Conservation (phyloP, 2,888 invertebrate genomes). For the Chalcosyrphus nemorum region DNA sequence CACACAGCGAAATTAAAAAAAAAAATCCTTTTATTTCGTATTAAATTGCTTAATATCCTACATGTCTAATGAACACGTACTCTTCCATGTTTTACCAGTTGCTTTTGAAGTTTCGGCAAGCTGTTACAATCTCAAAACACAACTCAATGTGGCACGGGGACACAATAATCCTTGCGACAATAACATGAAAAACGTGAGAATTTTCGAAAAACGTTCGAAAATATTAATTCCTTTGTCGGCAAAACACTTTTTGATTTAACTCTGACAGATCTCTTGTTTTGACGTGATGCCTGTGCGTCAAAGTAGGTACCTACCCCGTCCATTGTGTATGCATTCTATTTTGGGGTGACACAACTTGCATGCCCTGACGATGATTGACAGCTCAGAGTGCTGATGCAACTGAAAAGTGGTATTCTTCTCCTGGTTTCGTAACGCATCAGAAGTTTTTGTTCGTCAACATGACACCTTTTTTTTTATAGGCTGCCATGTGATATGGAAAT, state of each 20-base stretch:
- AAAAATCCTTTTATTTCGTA: neutral
- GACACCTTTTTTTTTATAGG: conserved; percentile 68
- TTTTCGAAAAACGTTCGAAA: conserved; percentile 75
- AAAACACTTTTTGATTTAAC: conserved; percentile 56
- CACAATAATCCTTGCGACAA: conserved; percentile 73
- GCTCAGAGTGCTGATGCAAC: conserved; percentile 78
- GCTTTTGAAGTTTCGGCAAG: conserved; percentile 50
- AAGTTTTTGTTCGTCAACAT: conserved; percentile 46
- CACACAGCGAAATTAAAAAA: no score
- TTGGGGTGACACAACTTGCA: conserved; percentile 63
- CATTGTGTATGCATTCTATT: conserved; percentile 59
- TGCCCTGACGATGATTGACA: conserved; percentile 79
- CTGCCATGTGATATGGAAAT: conserved; percentile 72
- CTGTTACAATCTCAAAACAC: conserved; percentile 38
- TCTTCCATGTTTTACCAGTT: conserved; percentile 12
- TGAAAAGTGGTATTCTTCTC: conserved; percentile 54
- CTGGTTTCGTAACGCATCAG: conserved; percentile 64
- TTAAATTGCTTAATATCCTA: neutral
- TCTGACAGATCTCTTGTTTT: conserved; percentile 68
- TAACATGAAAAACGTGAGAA: conserved; percentile 81
- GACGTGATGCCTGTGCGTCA: conserved; percentile 57
- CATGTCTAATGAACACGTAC: neutral
- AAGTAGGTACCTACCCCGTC: conserved; percentile 26
- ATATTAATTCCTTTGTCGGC: conserved; percentile 73
- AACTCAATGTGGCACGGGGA: conserved; percentile 64